Conservation (phyloP, 2,113 vertebrate genomes). For the Labeo catla region DNA sequence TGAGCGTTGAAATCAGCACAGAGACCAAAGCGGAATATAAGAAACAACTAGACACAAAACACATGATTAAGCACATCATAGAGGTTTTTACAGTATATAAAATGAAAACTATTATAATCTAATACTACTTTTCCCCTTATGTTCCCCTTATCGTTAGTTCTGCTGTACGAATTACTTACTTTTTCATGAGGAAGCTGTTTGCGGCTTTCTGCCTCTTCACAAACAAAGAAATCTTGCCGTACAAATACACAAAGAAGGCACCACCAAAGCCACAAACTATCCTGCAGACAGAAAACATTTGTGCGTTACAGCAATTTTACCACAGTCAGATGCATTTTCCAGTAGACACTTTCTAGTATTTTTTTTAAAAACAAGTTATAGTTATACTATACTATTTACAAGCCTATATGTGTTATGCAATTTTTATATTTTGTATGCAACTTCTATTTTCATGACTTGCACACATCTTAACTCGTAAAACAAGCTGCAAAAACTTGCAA, state of each 20-base stretch:
- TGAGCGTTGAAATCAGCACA: slow-evolving; percentile 88
- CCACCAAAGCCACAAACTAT: slow-evolving; percentile 48
- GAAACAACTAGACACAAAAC: slow-evolving; percentile 80
- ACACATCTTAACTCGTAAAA: too few species aligned
- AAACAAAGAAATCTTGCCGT: slow-evolving; percentile 43
- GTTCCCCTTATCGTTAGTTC: too few species aligned
- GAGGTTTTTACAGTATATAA: neutral
- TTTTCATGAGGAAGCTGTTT: slow-evolving; percentile 47
- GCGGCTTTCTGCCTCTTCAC: slow-evolving; percentile 31
- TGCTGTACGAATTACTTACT: slow-evolving; percentile 28
- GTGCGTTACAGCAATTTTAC: neutral
- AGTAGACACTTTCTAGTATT: too few species aligned
- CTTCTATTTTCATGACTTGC: too few species aligned
- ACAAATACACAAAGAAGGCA: slow-evolving; percentile 47
- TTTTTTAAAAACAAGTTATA: neutral
- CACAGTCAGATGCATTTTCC: neutral
- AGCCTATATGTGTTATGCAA: too few species aligned
- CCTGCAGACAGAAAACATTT: slow-evolving; percentile 11
- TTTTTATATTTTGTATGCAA: too few species aligned
- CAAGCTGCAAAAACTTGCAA: too few species aligned
- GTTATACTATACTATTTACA: too few species aligned
- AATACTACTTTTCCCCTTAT: too few species aligned
- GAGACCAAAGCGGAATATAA: slow-evolving; percentile 94
- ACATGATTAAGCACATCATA: slow-evolving; percentile 12
- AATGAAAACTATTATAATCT: neutral